Evolutionary conservation across 2,797 vertebrate species (phyloP).

Genomic region (Poeciliopsis paucimaculata): DNA sequence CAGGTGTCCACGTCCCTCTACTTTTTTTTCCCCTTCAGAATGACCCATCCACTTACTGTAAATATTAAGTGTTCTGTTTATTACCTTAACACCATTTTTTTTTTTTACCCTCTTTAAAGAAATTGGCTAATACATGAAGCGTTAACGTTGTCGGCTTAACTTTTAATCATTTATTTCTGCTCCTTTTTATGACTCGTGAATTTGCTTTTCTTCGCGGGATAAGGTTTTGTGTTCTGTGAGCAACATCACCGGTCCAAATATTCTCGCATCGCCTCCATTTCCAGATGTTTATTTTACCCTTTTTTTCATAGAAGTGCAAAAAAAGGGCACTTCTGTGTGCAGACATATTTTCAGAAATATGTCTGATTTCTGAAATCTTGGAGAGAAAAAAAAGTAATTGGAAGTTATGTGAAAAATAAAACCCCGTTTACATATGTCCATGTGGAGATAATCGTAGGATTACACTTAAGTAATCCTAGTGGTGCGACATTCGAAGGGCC

Average conservation of each 20-base stretch:
- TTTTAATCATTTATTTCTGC: slow-evolving; percentile 1
- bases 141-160: neutral
- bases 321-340: no score
- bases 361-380: neutral
- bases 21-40: slow-evolving; percentile 33
- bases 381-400: neutral
- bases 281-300: slow-evolving; percentile 7
- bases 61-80: slow-evolving; percentile 42
- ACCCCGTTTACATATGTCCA: neutral
- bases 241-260: slow-evolving; percentile 40
- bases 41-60: slow-evolving; percentile 48
- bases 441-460: slow-evolving; percentile 39
- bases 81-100: neutral
- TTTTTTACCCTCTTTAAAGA: neutral
- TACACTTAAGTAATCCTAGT: slow-evolving; percentile 48
- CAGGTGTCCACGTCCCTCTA: slow-evolving; percentile 36
- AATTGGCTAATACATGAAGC: neutral
- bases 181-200: slow-evolving; percentile 34
- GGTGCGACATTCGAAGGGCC: slow-evolving; percentile 16
- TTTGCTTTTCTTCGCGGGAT: slow-evolving; percentile 32
- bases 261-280: slow-evolving; percentile 53
- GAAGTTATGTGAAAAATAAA: slow-evolving; percentile 49
- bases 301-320: neutral
- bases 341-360: neutral
- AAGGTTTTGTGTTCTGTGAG: slow-evolving; percentile 25